phyloP scores from a whole-genome alignment of 2,888 invertebrate species.

The Busseola fusca region DNA sequence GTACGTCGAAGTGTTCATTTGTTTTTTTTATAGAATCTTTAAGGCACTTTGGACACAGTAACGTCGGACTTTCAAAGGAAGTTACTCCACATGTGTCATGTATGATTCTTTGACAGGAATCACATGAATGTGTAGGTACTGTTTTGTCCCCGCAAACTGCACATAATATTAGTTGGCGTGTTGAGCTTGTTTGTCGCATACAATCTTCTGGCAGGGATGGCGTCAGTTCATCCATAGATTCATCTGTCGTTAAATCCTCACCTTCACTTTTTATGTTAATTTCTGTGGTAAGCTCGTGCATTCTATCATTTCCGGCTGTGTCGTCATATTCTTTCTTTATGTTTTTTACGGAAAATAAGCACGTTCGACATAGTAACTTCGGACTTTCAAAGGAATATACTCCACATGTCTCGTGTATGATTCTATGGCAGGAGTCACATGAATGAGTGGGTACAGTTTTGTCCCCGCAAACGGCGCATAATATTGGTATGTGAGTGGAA shows the following conservation, averaged over 20 bases:
- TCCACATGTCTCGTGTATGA: constrained; percentile 26
- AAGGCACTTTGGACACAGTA: constrained; percentile 18
- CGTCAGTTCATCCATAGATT: constrained; percentile 2
- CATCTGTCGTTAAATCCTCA: not conserved
- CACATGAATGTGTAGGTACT: constrained; percentile 1
- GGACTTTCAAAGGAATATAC: not conserved
- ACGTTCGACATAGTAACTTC: constrained; percentile 9
- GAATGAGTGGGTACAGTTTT: constrained; percentile 1
- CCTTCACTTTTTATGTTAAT: constrained; percentile 3
- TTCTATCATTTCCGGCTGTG: not conserved
- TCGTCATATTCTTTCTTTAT: constrained; percentile 18
- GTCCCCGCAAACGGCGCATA: constrained; percentile 9
- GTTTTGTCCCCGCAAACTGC: constrained; percentile 7
- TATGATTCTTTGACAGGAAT: constrained; percentile 6
- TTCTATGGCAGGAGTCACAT: constrained; percentile 9
- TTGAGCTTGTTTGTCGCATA: not conserved
- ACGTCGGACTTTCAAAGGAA: not conserved
- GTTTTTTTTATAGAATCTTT: not conserved
- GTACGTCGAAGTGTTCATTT: not conserved
- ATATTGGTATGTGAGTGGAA: not conserved
- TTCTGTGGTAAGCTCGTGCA: not conserved
- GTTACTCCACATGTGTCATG: constrained; percentile 23
- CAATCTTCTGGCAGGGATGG: not conserved
- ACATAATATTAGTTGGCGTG: not conserved
- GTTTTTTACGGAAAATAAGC: not conserved